A percentile compares a stretch with the other conserved stretches of the same genome.
Conservation (phyloP, 1,140 invertebrate species). For the Ylistrum balloti region DNA sequence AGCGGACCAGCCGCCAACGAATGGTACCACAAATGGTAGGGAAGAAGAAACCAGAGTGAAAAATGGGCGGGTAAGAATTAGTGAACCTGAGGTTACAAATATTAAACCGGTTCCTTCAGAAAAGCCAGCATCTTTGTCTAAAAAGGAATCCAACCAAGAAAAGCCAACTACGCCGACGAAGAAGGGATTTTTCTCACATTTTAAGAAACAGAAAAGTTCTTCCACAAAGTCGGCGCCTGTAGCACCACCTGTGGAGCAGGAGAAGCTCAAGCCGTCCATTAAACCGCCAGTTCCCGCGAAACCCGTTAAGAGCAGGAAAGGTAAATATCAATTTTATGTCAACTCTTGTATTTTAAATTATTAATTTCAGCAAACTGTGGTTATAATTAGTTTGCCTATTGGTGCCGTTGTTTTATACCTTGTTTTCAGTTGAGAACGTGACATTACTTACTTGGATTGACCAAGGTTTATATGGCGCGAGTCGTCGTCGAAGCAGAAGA, state of each 20-base stretch:
- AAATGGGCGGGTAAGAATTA: constrained; percentile 24
- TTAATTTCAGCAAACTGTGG: no score
- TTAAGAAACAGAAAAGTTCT: constrained; percentile 23
- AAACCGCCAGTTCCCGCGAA: neutral
- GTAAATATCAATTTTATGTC: neutral
- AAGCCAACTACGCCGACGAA: neutral
- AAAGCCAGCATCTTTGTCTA: neutral
- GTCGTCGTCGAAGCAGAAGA: no score
- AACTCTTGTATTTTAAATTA: no score
- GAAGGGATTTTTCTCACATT: constrained; percentile 11
- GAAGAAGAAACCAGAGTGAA: neutral
- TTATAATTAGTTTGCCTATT: no score
- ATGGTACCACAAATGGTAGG: constrained; percentile 5
- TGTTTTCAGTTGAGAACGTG: no score
- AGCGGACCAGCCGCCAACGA: neutral
- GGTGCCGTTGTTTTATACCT: no score
- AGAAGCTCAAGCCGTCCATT: constrained; percentile 25
- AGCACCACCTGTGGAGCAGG: neutral
- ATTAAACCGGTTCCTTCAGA: neutral
- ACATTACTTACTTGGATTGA: no score
- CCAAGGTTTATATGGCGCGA: no score
- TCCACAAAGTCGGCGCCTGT: neutral
- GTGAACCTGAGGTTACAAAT: constrained; percentile 33
- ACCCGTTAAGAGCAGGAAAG: constrained; percentile 21
- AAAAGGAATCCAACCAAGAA: neutral